Evolutionary conservation across 1,140 invertebrate genomes (phyloP).

Genomic region (Artemia franciscana): DNA sequence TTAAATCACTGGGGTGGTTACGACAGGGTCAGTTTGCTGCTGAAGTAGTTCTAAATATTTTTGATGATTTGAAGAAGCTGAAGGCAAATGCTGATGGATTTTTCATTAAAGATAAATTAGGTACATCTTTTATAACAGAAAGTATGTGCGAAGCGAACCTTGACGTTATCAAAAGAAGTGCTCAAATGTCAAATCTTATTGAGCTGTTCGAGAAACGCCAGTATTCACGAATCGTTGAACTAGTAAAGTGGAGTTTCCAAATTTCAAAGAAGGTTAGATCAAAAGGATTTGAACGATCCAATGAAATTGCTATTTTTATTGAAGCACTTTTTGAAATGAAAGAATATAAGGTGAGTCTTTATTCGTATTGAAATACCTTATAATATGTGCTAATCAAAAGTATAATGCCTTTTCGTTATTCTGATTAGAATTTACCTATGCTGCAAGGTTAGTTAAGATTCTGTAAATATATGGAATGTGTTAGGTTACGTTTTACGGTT

Average conservation of each 20-base stretch:
- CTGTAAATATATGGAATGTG: too few relatives aligned
- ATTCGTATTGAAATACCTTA: too few relatives aligned
- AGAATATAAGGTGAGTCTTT: neutral
- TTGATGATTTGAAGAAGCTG: neutral
- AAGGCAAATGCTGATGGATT: neutral
- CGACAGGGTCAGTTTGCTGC: neutral
- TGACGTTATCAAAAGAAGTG: neutral
- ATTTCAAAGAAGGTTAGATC: neutral
- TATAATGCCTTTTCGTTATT: too few relatives aligned
- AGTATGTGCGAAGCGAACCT: neutral
- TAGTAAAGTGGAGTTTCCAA: neutral
- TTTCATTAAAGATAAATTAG: neutral
- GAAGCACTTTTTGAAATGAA: neutral
- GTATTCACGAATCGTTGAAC: neutral
- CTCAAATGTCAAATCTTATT: neutral
- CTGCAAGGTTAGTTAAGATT: too few relatives aligned
- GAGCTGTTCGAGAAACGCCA: neutral
- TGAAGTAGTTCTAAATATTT: neutral
- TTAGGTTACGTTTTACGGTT: too few relatives aligned
- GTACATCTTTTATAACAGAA: neutral
- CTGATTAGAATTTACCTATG: too few relatives aligned
- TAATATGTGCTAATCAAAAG: too few relatives aligned
- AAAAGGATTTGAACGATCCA: neutral
- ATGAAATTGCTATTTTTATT: neutral
- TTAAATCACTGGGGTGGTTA: neutral